Evolutionary conservation across 2,888 invertebrate genomes (phyloP), one percentile per base, ranked within the genome.

Genomic region (Blastobasis adustella): DNA sequence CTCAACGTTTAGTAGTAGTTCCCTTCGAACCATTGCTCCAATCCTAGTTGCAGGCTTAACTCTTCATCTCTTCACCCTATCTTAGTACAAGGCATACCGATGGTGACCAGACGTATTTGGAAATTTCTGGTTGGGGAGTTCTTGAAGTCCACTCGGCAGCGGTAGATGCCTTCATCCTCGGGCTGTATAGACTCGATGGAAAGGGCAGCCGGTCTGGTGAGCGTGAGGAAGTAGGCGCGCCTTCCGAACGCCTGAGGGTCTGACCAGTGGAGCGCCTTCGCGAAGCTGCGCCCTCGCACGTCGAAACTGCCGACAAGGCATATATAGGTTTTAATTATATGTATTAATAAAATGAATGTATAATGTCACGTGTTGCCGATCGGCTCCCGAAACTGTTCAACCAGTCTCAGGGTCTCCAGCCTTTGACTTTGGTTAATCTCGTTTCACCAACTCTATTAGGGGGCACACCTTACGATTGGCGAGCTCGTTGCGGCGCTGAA

Each of bases 131-230:
- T 96, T 10, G 96, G 96, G 0, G 95, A 94, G 68, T 95, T 95
- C 68, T 94, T 93, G 79, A 96, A 97, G 86, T 97, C 96, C 42
- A 96, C 96, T 56, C 96, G 90, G 79, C 97, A 97, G 58, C 96
- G 90, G 85, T 96, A 97, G 53, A 91, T 79, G 45, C 96, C 96
- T 69, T 96, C 96, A 69, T 97, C 97, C 67, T 94, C 94, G 58
- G 95, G 86, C 73, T 95, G 94, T 46, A 96, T 94, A 52, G 94
- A 93, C 65, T 96, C 95, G 63, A 97, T 91, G 41, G 93, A 93
- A 58, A 96, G 89, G 39, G 93, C 92, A 5, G 96, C 95, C 6
- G 96, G 95, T 58, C 93, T 91, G 44, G 94, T 92, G 67, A 93
- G 92, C 49, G 94, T 92, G 53, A 95, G 93, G 82, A 96, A 96